Percentiles rank a stretch among this genome's conserved stretches.
These are phyloP conservation scores for Trichacis sp. DNA, from an alignment of 2,888 invertebrate genomes.

Conservation along the genomic window DNA sequence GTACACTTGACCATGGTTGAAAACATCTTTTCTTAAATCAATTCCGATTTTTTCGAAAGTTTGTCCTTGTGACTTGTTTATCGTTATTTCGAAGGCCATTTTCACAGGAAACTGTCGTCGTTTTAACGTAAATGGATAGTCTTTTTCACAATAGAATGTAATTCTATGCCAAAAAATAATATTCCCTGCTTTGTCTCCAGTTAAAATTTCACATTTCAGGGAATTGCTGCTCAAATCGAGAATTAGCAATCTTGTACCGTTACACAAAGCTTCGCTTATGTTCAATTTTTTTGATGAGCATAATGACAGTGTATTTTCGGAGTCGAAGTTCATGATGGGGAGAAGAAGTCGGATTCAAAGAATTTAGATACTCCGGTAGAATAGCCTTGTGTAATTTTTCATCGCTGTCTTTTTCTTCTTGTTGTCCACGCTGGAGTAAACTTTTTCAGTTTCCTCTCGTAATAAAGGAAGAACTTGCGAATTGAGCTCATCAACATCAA, in stretches of 20 bases:
- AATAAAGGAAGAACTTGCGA: slow-evolving; percentile 6
- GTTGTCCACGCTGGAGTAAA: slow-evolving; percentile 15
- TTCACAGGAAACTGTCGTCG: slow-evolving; percentile 39
- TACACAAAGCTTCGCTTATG: slow-evolving; percentile 39
- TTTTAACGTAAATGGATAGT: slow-evolving; percentile 30
- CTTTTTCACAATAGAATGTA: too few species aligned
- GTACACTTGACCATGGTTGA: too few species aligned
- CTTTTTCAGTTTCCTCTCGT: too few species aligned
- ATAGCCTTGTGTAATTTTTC: slow-evolving; percentile 10
- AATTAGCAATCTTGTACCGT: slow-evolving; percentile 42
- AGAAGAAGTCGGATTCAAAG: slow-evolving; percentile 24
- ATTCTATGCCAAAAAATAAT: too few species aligned
- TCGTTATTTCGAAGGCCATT: slow-evolving; percentile 44
- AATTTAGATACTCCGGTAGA: slow-evolving; percentile 15
- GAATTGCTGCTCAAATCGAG: slow-evolving; percentile 31
- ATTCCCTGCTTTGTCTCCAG: slow-evolving; percentile 32
- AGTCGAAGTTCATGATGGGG: slow-evolving; percentile 36
- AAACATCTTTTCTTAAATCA: too few species aligned
- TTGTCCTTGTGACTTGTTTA: slow-evolving; percentile 41
- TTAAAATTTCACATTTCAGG: slow-evolving; percentile 40
- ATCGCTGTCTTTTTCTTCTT: slow-evolving; percentile 6
- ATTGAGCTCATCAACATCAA: slow-evolving; percentile 44
- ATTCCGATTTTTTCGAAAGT: too few species aligned
- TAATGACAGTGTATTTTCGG: slow-evolving; percentile 31
- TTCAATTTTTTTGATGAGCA: slow-evolving; percentile 40